Evolutionary conservation across 2,888 invertebrate species (phyloP), one percentile per base, ranked within the genome.

Genomic region (Drosophila anceps): DNA sequence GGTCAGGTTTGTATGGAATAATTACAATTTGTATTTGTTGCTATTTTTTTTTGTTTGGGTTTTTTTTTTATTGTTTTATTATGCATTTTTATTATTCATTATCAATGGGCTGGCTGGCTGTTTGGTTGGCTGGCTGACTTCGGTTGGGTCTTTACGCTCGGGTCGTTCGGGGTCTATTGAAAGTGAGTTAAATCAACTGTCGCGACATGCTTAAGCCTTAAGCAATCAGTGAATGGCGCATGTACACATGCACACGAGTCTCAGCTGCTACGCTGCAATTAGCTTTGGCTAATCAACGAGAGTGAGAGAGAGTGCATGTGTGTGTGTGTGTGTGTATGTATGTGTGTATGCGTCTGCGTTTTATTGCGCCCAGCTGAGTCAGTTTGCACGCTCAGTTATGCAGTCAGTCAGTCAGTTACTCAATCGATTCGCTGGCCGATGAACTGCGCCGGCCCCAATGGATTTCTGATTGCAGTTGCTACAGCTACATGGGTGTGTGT

Each of bases 71-170:
- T 33, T 59, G 44, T 35, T 51, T 60, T 53, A 59, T 84, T 84
- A 87, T 84, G 84, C 84, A 74, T 20, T 33, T 31, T 84, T 84
- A 82, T 84, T 83, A 83, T 61, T 50, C 60, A 75, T 85, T 87
- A 82, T 84, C 69, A 86, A 53, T 71, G 59, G 54, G 46, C 55
- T 9, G 62, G 51, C 33, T n/a, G 24, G 35, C 35, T n/a, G 37
- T 4, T 9, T 44, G 24, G 44, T 7, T 43, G 43, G 13, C 1
- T 24, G 44, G 13, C 24, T 43, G 62, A 37, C 9, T 53, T 57
- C 9, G 10, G 35, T 24, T 39, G 55, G 46, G 46, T 27, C 27
- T 58, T 27, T 37, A 24, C 41, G 13, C 37, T 35, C 18, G 55
- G 69, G 57, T 65, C 55, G 66, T 50, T 50, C 41, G 65, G 57